A percentile compares a stretch with the other conserved stretches of the same genome.
Conservation (phyloP, 2,888 invertebrate species). For the Habrosyne pyritoides region DNA sequence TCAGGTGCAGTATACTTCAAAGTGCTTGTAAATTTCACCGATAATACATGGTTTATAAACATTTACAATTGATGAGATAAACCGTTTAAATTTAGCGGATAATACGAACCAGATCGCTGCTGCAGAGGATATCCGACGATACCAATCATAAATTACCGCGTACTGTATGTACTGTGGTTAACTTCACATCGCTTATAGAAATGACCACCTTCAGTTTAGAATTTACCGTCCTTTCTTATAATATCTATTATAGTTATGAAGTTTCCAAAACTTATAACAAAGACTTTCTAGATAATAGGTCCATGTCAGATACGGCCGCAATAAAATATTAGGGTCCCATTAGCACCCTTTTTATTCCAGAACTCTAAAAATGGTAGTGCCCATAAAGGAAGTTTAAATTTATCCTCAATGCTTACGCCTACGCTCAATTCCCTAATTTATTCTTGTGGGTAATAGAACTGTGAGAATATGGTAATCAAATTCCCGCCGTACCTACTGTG, state of each 20-base stretch:
- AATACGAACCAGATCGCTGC: conserved; percentile 22
- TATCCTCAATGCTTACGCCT: neutral
- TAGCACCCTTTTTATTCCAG: too few relatives aligned
- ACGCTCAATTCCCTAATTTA: neutral
- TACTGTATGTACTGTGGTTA: neutral
- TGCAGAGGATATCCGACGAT: conserved; percentile 4
- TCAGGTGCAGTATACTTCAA: conserved; percentile 20
- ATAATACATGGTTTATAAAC: conserved; percentile 38
- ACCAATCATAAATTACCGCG: neutral
- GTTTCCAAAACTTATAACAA: too few relatives aligned
- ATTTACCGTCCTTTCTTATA: too few relatives aligned
- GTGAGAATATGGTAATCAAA: neutral
- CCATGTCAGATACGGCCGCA: too few relatives aligned
- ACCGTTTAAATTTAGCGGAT: conserved; percentile 43
- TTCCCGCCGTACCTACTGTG: too few relatives aligned
- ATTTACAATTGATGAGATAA: conserved; percentile 52
- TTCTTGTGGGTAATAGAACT: neutral
- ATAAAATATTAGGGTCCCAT: too few relatives aligned
- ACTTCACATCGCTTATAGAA: too few relatives aligned
- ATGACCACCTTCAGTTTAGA: too few relatives aligned
- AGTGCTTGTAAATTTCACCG: conserved; percentile 26
- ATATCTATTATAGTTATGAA: too few relatives aligned
- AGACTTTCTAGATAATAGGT: too few relatives aligned
- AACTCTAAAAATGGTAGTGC: neutral
- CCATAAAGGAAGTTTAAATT: neutral